Evolutionary conservation across 1,140 invertebrate species (phyloP), one percentile per base, ranked within the genome.

Genomic region (Nomia melanderi): DNA sequence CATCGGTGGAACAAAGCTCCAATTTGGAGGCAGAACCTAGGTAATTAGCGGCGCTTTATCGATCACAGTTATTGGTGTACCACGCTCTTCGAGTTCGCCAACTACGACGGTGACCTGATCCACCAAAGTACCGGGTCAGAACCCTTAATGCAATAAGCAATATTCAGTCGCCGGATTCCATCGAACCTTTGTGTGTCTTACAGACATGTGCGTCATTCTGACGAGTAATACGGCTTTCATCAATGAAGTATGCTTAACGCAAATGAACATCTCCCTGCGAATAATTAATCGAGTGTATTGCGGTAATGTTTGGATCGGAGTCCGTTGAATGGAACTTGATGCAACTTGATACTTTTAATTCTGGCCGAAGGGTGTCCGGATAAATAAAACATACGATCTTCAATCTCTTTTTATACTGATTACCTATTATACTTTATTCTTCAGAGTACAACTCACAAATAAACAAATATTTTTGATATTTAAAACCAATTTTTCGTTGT

Each of bases 21-120:
- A 88, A 90, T 90, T 90, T 89, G 84, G 84, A 87, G 83, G 84
- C 82, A 84, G 83, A 83, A 86, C 80, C 82, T 74, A 81, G 83
- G 87, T 88, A 89, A 88, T 89, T 89, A 90, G 88, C 86, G 82
- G 81, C 81, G 85, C 88, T 90, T 91, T 90, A 91, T 90, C 86
- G 89, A 91, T 90, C 88, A 91, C 89, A 84, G 83, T 87, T 85
- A 90, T 90, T 89, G 87, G 86, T 80, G 27, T 47, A 78, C 84
- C 79, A 82, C 72, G 83, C 67, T 78, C 77, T 79, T 76, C 47
- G 69, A 59, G 54, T 81, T 81, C 79, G 80, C 77, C 84, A 77
- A 77, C 79, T 57, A 65, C 73, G 66, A 36, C 31, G 59, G 41
- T 69, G 62, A 77, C 67, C 39, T n/a, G 79, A 81, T 73, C 50